These are phyloP conservation scores for Drosophila rufa DNA, from an alignment of 1,140 invertebrate species.

Conservation along the genomic window DNA sequence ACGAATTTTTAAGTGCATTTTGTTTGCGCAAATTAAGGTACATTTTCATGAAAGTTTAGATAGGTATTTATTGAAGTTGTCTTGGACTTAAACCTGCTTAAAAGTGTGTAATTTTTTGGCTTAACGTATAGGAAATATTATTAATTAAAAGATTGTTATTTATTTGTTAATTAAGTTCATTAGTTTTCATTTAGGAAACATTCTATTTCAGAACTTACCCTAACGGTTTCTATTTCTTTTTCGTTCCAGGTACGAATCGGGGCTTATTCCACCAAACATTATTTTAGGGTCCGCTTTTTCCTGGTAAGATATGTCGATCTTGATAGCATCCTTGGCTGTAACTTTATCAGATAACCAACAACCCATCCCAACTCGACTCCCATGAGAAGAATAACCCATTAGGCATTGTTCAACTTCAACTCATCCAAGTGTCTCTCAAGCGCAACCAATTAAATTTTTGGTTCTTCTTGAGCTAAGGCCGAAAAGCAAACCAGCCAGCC, in stretches of 20 bases:
- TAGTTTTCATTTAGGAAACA: background rate
- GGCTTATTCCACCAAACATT: too few species aligned
- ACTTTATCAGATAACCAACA: constrained; percentile 21
- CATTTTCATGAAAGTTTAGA: background rate
- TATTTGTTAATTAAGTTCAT: background rate
- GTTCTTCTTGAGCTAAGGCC: constrained; percentile 45
- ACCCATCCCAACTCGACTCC: constrained; percentile 11
- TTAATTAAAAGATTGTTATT: too few species aligned
- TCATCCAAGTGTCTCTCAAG: constrained; percentile 61
- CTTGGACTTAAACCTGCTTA: background rate
- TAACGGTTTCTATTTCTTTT: constrained; percentile 1
- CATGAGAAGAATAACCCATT: constrained; percentile 52
- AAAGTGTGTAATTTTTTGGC: background rate
- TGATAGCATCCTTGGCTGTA: constrained; percentile 18
- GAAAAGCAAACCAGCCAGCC: constrained; percentile 15
- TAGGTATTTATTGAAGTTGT: background rate
- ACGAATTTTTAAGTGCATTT: constrained; percentile 75
- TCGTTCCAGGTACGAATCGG: constrained; percentile 40
- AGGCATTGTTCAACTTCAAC: constrained; percentile 46
- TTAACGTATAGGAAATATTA: background rate
- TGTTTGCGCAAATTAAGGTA: constrained; percentile 32
- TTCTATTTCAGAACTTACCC: background rate
- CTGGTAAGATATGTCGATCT: constrained; percentile 34
- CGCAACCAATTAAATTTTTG: constrained; percentile 79
- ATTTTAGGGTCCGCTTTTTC: background rate